A percentile compares a stretch with the other conserved stretches of the same genome.
Evolutionary conservation across 2,113 vertebrate genomes (phyloP).

Genomic region (Sinocyclocheilus anophthalmus): DNA sequence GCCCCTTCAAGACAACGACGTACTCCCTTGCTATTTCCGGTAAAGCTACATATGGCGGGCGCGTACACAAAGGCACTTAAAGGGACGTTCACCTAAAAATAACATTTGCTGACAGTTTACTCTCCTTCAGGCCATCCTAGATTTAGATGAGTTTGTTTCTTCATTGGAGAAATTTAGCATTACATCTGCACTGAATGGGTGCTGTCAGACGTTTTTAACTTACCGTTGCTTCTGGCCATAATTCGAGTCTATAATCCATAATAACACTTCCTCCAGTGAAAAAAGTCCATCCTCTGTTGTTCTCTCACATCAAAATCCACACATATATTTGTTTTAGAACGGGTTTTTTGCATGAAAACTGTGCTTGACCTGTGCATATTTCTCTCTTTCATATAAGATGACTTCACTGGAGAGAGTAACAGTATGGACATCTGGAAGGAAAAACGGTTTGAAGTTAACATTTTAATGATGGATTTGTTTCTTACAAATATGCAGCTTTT

Average conservation of each 20-base stretch:
- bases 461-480: too few species aligned
- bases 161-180: neutral
- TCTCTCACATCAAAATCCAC: neutral
- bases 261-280: neutral
- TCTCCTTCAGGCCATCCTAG: neutral
- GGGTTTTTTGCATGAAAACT: neutral
- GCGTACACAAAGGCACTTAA: neutral
- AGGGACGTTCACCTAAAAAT: neutral
- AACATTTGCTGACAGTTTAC: neutral
- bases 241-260: neutral
- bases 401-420: neutral
- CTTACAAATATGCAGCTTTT: too few species aligned
- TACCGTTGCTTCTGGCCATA: neutral
- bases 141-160: neutral
- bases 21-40: neutral
- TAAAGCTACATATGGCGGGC: neutral
- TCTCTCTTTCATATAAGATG: neutral
- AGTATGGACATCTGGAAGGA: too few species aligned
- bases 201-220: neutral
- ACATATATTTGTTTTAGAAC: neutral
- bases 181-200: neutral
- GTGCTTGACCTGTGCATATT: neutral
- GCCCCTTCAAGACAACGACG: constrained; percentile 9
- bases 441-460: too few species aligned
- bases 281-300: neutral